Conservation (phyloP, 2,113 vertebrate species). For the Brevimyrus niger region DNA sequence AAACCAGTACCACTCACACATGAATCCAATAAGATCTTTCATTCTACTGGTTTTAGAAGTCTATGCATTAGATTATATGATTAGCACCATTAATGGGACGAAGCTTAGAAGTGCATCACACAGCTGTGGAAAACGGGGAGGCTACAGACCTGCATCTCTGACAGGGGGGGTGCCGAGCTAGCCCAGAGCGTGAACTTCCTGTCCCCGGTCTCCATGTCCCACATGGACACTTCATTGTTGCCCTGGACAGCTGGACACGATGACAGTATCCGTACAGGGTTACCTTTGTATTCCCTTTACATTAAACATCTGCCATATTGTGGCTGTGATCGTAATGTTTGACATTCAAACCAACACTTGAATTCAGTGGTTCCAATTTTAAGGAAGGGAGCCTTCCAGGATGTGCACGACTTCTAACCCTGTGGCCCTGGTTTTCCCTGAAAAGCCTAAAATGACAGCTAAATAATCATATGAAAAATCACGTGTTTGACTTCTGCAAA, state of each 20-base stretch:
- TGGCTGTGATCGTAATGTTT: not conserved
- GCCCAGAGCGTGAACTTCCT: conserved; percentile 93
- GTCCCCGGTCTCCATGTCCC: conserved; percentile 98
- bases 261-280: not conserved
- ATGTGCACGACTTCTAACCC: not conserved
- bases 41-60: not conserved
- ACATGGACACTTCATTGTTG: conserved; percentile 98
- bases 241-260: conserved; percentile 78
- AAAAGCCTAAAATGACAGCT: not conserved
- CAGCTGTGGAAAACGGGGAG: not conserved
- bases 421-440: not conserved
- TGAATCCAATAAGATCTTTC: not conserved
- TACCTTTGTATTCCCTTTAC: not conserved
- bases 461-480: not conserved
- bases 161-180: conserved; percentile 87
- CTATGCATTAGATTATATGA: not conserved
- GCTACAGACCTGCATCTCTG: conserved; percentile 81
- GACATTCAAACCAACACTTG: not conserved
- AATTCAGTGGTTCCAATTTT: not conserved
- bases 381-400: not conserved
- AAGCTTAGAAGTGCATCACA: not conserved
- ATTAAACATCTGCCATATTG: not conserved
- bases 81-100: not conserved
- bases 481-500: not conserved
- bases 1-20: not conserved